Percentiles rank a stretch among this genome's conserved stretches.
These are phyloP conservation scores for Hemithea aestivaria DNA, from an alignment of 2,888 invertebrate species.

Conservation along the genomic window DNA sequence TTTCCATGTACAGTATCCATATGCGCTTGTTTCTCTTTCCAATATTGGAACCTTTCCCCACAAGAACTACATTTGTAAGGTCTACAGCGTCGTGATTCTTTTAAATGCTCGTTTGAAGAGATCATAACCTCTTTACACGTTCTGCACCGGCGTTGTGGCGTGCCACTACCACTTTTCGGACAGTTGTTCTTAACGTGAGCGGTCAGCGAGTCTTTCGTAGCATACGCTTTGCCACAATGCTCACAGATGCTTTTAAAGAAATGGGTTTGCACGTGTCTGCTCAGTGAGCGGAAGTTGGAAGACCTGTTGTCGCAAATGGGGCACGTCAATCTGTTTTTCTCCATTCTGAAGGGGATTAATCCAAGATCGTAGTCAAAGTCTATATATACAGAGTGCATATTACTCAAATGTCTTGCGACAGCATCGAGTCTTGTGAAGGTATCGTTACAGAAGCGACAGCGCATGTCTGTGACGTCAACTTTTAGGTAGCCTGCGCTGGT, in stretches of 20 bases:
- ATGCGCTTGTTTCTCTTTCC: constrained; percentile 42
- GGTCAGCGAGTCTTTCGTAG: constrained; percentile 39
- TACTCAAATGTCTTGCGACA: constrained; percentile 32
- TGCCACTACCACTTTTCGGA: constrained; percentile 21
- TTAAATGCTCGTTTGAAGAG: constrained; percentile 41
- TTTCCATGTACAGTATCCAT: constrained; percentile 43
- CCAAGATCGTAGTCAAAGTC: constrained; percentile 43
- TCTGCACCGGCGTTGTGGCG: constrained; percentile 23
- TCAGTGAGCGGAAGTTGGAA: constrained; percentile 43
- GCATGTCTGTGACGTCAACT: constrained; percentile 36
- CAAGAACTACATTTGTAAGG: constrained; percentile 49
- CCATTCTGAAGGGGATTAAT: constrained; percentile 50
- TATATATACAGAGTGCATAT: constrained; percentile 36
- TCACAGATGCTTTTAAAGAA: constrained; percentile 54
- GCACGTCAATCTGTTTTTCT: constrained; percentile 34
- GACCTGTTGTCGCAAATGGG: constrained; percentile 42
- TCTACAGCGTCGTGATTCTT: constrained; percentile 42
- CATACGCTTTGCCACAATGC: constrained; percentile 53
- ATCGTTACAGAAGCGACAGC: constrained; percentile 33
- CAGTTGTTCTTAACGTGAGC: constrained; percentile 37
- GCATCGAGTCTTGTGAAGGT: constrained; percentile 23
- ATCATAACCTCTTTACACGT: constrained; percentile 46
- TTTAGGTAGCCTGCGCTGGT: too few relatives aligned
- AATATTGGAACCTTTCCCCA: constrained; percentile 42
- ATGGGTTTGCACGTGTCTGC: constrained; percentile 51